Conservation (phyloP, 2,797 vertebrate species). For the Iguana delicatissima region DNA sequence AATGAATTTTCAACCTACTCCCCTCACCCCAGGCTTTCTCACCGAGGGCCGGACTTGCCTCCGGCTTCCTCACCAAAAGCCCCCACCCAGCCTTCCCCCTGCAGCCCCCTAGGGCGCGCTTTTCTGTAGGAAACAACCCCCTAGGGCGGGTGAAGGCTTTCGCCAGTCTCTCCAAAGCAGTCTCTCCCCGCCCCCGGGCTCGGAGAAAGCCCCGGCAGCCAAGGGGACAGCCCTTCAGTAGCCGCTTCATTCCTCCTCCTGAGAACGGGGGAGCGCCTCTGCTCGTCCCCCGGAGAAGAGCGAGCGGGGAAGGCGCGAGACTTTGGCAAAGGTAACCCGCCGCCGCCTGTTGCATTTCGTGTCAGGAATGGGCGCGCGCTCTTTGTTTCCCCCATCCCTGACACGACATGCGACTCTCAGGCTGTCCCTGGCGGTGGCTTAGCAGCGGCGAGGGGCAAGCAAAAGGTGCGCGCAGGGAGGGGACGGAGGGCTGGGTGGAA, state of each 20-base stretch:
- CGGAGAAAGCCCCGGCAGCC: neutral
- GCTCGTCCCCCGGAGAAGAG: neutral
- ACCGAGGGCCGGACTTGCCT: too few species aligned
- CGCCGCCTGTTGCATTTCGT: slow-evolving; percentile 72
- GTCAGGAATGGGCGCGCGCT: slow-evolving; percentile 38
- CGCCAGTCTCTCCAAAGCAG: neutral
- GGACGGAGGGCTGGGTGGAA: neutral
- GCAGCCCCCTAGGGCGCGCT: too few species aligned
- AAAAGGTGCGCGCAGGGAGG: too few species aligned
- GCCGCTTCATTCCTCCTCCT: slow-evolving; percentile 36
- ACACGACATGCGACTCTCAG: too few species aligned
- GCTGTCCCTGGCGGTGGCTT: neutral
- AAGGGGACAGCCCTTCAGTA: neutral
- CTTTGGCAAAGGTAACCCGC: neutral
- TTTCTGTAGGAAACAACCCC: too few species aligned
- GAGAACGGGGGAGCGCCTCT: neutral
- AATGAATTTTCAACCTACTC: neutral
- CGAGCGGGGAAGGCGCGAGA: neutral
- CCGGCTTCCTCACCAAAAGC: neutral
- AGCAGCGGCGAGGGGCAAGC: neutral
- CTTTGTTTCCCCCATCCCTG: too few species aligned
- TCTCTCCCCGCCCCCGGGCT: neutral
- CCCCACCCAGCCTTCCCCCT: neutral
- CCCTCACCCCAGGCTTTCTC: neutral
- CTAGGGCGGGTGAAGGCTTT: neutral